Conservation (phyloP, 1,140 invertebrate species). For the Lordiphosa stackelbergi region DNA sequence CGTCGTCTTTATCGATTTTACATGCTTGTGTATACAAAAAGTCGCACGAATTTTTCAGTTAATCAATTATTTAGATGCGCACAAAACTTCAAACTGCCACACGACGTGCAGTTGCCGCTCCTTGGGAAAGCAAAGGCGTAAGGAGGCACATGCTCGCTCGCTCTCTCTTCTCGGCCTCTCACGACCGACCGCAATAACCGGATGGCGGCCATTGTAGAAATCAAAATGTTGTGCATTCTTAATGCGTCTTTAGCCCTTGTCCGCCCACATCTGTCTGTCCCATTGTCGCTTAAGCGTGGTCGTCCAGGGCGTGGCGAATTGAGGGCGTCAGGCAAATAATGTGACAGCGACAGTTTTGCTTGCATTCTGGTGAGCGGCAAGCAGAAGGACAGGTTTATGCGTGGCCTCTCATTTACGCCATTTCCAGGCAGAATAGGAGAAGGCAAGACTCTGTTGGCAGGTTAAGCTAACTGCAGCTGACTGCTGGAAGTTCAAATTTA, state of each 20-base stretch:
- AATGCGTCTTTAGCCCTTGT: slow-evolving; percentile 41
- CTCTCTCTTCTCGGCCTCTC: slow-evolving; percentile 1
- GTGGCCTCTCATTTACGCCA: neutral
- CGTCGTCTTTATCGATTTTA: slow-evolving; percentile 60
- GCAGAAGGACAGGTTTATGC: slow-evolving; percentile 1
- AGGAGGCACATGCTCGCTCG: neutral
- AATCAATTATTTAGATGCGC: slow-evolving; percentile 74
- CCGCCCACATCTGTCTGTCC: neutral
- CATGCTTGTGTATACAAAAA: slow-evolving; percentile 23
- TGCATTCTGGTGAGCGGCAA: slow-evolving; percentile 8
- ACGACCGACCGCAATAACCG: slow-evolving; percentile 43
- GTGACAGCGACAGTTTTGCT: slow-evolving; percentile 31
- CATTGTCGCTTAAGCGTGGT: slow-evolving; percentile 18
- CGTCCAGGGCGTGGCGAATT: slow-evolving; percentile 18
- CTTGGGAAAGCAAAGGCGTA: slow-evolving; percentile 10
- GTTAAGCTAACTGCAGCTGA: too few relatives aligned
- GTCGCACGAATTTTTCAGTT: slow-evolving; percentile 66
- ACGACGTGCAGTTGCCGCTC: slow-evolving; percentile 12
- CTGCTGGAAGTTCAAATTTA: too few relatives aligned
- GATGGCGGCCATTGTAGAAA: slow-evolving; percentile 55
- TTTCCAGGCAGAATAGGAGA: too few relatives aligned
- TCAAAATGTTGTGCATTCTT: slow-evolving; percentile 67
- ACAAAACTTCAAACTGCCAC: slow-evolving; percentile 66
- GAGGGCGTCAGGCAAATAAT: slow-evolving; percentile 34
- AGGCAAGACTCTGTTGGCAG: neutral